phyloP scores from a whole-genome alignment of 1,140 invertebrate species.

The Procambarus clarkii region DNA sequence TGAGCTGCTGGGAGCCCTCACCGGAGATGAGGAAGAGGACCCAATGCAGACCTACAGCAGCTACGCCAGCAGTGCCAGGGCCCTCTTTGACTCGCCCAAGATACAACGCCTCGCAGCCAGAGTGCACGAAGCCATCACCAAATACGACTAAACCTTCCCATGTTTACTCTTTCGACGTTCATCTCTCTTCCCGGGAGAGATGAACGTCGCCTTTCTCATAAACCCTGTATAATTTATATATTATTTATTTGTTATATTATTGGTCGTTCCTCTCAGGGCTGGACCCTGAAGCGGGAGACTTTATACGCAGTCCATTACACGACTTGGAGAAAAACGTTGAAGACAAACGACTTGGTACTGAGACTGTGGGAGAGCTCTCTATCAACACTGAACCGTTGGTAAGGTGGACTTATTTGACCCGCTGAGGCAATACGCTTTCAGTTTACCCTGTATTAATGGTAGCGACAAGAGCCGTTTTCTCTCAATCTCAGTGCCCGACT shows the following conservation, averaged over 20 bases:
- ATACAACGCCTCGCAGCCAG: background rate
- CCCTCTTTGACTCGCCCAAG: background rate
- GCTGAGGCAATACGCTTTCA: background rate
- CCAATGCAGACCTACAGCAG: slow-evolving; percentile 10
- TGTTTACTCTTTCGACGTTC: too few species aligned
- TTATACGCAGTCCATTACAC: slow-evolving; percentile 33
- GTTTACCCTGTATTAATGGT: background rate
- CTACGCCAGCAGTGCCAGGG: slow-evolving; percentile 17
- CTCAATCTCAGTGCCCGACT: background rate
- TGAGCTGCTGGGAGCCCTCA: background rate
- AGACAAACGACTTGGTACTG: background rate
- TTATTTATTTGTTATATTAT: slow-evolving; percentile 25
- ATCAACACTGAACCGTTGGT: background rate
- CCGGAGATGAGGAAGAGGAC: background rate
- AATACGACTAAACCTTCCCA: background rate
- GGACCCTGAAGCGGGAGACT: background rate
- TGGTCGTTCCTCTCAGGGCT: slow-evolving; percentile 3
- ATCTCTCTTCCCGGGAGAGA: too few species aligned
- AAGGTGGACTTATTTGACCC: background rate
- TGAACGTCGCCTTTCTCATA: background rate
- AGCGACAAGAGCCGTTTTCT: background rate
- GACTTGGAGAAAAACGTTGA: background rate
- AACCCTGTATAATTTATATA: slow-evolving; percentile 8
- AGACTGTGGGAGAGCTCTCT: background rate
- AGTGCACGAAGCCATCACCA: slow-evolving; percentile 28